phyloP scores from a whole-genome alignment of 2,113 vertebrate genomes.

The Okapia johnstoni region DNA sequence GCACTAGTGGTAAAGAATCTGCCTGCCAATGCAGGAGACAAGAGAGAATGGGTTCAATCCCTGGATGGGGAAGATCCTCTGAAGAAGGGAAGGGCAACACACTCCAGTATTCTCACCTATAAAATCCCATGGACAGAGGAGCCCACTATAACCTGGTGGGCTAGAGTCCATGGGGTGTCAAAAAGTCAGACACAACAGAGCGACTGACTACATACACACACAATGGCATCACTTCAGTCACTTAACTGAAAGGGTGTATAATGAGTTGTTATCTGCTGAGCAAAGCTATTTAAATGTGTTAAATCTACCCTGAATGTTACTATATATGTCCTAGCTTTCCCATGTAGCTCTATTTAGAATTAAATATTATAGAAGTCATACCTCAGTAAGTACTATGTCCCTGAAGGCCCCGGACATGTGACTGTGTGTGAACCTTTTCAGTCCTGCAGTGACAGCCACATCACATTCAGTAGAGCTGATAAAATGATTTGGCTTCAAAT shows the following conservation, averaged over 20 bases:
- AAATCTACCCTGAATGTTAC: background rate
- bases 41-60: background rate
- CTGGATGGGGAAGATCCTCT: background rate
- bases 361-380: slow-evolving; percentile 67
- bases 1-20: background rate
- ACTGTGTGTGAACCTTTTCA: background rate
- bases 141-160: background rate
- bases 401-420: background rate
- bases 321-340: slow-evolving; percentile 48
- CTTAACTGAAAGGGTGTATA: background rate
- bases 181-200: background rate
- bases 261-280: background rate
- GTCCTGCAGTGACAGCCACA: background rate
- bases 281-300: slow-evolving; percentile 14
- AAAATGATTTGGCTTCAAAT: slow-evolving; percentile 8
- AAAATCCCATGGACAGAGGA: background rate
- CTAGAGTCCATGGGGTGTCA: background rate
- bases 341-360: slow-evolving; percentile 57
- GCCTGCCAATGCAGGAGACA: background rate
- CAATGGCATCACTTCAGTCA: background rate
- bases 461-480: background rate
- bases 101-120: background rate
- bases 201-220: background rate
- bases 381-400: slow-evolving; percentile 69
- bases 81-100: background rate